Percentiles rank a stretch among this genome's conserved stretches.
phyloP scores from a whole-genome alignment of 2,888 invertebrate genomes.

The Amiota minor region DNA sequence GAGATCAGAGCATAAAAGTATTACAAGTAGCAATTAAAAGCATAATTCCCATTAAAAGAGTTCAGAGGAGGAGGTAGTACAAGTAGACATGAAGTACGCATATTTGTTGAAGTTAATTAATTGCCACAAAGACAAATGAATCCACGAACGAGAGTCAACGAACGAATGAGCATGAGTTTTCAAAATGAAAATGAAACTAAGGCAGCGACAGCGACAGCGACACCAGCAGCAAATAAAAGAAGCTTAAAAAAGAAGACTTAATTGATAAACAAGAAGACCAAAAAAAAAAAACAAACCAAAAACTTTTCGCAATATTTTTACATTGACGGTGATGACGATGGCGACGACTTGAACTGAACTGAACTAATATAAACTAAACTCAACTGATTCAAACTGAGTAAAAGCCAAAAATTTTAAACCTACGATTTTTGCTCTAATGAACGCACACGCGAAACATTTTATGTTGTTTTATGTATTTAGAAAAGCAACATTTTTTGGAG shows the following conservation, averaged over 20 bases:
- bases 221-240: slow-evolving; percentile 5
- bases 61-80: slow-evolving; percentile 27
- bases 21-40: slow-evolving; percentile 31
- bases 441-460: slow-evolving; percentile 44
- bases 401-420: slow-evolving; percentile 26
- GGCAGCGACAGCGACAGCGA: background rate
- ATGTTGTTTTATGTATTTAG: slow-evolving; percentile 21
- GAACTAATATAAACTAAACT: background rate
- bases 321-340: background rate
- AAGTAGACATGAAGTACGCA: slow-evolving; percentile 46
- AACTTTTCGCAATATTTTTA: slow-evolving; percentile 23
- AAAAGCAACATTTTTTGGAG: slow-evolving; percentile 52
- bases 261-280: background rate
- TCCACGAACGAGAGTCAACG: slow-evolving; percentile 33
- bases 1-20: no score
- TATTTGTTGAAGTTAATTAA: slow-evolving; percentile 62
- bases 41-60: slow-evolving; percentile 31
- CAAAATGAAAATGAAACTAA: slow-evolving; percentile 5
- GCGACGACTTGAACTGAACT: background rate
- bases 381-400: background rate
- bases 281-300: background rate
- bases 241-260: background rate
- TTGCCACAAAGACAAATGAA: slow-evolving; percentile 55
- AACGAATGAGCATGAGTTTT: slow-evolving; percentile 30
- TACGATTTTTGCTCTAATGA: slow-evolving; percentile 58